Evolutionary conservation across 1,140 invertebrate species (phyloP), one percentile per base, ranked within the genome.

Genomic region (Drosophila sp.): DNA sequence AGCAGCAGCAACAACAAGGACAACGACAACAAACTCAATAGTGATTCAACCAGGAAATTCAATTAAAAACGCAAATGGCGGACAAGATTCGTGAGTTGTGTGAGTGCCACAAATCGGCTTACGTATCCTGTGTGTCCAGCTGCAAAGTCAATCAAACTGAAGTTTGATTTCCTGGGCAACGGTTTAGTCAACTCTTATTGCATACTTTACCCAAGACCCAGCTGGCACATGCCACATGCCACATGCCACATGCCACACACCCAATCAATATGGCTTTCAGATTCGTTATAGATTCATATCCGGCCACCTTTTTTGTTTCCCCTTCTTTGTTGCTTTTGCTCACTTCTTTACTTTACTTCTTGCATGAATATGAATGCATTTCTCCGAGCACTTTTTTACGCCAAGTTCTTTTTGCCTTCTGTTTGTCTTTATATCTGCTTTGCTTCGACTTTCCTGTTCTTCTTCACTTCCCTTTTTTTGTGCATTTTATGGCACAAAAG

Each of bases 251-350:
- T 41, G 41, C 25, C 25, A 16, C 38, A 18, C 73, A 70, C n/a
- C 16, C 57, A 74, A 71, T 81, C 80, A 76, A 78, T 78, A 71
- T 65, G 80, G 58, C 80, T 83, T 54, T 45, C 61, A 67, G 72
- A 67, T 70, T 69, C 80, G 80, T 83, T 83, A 83, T 79, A 75
- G 61, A 83, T 83, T 78, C 80, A 79, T 76, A 66, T 76, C 65
- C 76, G 43, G 59, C 27, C 27, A 62, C 18, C 41, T 21, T 5
- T 14, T 7, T 8, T 25, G 5, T 5, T 11, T 13, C 21, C 29
- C 7, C 16, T 27, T 9, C 16, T n/a, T 51, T 57, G 13, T 45
- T 50, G 5, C 14, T 14, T 13, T 71, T 14, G 34, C 43, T 18
- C 16, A 38, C 7, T 58, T 32, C 21, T 21, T 2, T 21, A 21